Evolutionary conservation across 2,888 invertebrate species (phyloP).

Genomic region (Ommatoiulus sabulosus): DNA sequence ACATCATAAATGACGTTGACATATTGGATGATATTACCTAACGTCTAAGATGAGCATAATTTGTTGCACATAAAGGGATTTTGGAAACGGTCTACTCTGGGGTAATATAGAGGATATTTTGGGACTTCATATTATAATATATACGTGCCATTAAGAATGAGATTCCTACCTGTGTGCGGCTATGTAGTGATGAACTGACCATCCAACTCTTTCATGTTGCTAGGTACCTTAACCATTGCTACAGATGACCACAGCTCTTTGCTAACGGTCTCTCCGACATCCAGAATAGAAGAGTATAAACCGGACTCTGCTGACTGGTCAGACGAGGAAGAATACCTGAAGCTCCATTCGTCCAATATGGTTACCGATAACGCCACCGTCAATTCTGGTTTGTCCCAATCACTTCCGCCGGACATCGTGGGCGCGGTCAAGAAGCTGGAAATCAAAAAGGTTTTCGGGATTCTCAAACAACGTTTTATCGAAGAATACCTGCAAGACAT

Average conservation of each 20-base stretch:
- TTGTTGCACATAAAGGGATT: no score
- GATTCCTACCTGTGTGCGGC: neutral
- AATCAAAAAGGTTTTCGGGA: slow-evolving; percentile 53
- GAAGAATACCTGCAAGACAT: slow-evolving; percentile 51
- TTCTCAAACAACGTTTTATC: slow-evolving; percentile 53
- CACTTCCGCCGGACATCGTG: neutral
- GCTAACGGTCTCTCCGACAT: neutral
- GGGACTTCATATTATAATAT: no score
- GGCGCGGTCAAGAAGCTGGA: slow-evolving; percentile 35
- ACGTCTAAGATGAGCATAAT: no score
- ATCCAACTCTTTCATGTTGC: neutral
- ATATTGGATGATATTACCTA: no score
- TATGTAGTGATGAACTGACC: neutral
- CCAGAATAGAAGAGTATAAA: neutral
- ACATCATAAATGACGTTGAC: no score
- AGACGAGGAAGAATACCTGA: slow-evolving; percentile 56
- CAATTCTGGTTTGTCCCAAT: neutral
- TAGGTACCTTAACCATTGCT: neutral
- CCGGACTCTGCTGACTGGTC: neutral
- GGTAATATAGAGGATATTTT: no score
- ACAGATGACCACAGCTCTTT: slow-evolving; percentile 14
- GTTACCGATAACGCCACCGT: neutral
- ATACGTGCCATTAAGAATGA: neutral
- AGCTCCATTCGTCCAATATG: neutral
- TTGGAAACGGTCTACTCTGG: no score